Evolutionary conservation across 1,140 invertebrate genomes (phyloP).

Genomic region (Leguminivora glycinivorella): DNA sequence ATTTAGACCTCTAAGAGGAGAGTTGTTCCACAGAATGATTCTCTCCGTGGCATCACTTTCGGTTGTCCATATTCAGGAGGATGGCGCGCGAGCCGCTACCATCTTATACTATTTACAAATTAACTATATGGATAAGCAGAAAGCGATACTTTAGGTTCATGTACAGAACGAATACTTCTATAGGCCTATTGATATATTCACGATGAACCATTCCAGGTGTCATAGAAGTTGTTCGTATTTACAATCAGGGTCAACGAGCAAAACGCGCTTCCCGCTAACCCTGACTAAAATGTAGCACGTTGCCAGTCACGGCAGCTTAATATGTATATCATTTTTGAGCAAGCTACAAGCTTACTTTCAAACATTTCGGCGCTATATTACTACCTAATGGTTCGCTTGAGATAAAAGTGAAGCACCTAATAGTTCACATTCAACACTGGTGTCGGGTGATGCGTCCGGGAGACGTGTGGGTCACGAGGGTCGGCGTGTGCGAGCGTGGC

Average conservation of each 20-base stretch:
- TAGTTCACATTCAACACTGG: slow-evolving; percentile 37
- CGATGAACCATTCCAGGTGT: slow-evolving; percentile 54
- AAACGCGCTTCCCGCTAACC: slow-evolving; percentile 34
- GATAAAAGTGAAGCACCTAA: slow-evolving; percentile 47
- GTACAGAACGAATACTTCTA: slow-evolving; percentile 39
- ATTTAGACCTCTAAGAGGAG: slow-evolving; percentile 17
- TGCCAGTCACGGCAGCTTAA: slow-evolving; percentile 13
- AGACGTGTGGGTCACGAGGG: slow-evolving; percentile 31
- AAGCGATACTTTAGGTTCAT: slow-evolving; percentile 37
- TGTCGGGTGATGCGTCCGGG: slow-evolving; percentile 23
- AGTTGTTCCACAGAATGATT: slow-evolving; percentile 11
- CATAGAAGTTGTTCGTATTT: slow-evolving; percentile 63
- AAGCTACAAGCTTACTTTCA: slow-evolving; percentile 28
- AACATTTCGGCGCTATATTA: slow-evolving; percentile 28
- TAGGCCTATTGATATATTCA: slow-evolving; percentile 56
- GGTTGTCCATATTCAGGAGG: slow-evolving; percentile 25
- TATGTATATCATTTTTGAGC: slow-evolving; percentile 24
- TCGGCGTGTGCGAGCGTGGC: slow-evolving; percentile 31
- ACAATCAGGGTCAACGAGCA: slow-evolving; percentile 47
- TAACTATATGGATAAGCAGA: slow-evolving; percentile 38
- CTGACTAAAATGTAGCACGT: slow-evolving; percentile 22
- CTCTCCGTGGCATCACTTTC: slow-evolving; percentile 23
- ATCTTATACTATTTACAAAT: slow-evolving; percentile 40
- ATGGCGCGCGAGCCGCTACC: slow-evolving; percentile 33
- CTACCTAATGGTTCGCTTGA: slow-evolving; percentile 24